Evolutionary conservation across 2,113 vertebrate species (phyloP).

Genomic region (Cyanoramphus novaezelandiae): DNA sequence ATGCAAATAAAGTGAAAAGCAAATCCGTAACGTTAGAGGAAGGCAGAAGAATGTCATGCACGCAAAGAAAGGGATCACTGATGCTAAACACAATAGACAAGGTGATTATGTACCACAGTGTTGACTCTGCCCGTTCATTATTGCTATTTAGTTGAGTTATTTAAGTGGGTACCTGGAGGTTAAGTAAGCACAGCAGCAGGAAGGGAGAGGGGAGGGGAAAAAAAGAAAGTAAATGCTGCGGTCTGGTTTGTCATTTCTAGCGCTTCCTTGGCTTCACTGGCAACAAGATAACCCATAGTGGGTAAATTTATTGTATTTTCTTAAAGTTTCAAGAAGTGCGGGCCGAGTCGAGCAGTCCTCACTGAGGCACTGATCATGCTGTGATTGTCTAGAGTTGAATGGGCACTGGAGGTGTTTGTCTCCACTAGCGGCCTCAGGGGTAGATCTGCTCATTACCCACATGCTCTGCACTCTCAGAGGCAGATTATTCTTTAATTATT

Average conservation of each 20-base stretch:
- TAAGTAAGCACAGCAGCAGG: slow-evolving; percentile 63
- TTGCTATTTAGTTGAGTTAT: slow-evolving; percentile 72
- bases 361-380: not conserved
- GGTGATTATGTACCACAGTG: slow-evolving; percentile 65
- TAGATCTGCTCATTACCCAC: not conserved
- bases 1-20: slow-evolving; percentile 36
- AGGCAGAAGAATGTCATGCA: slow-evolving; percentile 46
- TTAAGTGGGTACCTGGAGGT: slow-evolving; percentile 69
- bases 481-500: not conserved
- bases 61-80: slow-evolving; percentile 59
- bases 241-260: not conserved
- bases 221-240: slow-evolving; percentile 20
- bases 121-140: slow-evolving; percentile 71
- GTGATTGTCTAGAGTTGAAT: not conserved
- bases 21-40: not conserved
- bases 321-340: not conserved
- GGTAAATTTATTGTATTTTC: not conserved
- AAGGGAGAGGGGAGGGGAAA: not conserved
- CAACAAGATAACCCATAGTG: not conserved
- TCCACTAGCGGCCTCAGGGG: not conserved
- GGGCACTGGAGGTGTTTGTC: not conserved
- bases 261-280: not conserved
- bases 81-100: slow-evolving; percentile 71
- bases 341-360: not conserved
- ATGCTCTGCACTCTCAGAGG: not conserved